A percentile compares a stretch with the other conserved stretches of the same genome.
phyloP scores from a whole-genome alignment of 2,797 vertebrate species.

The Sebastes itinus region DNA sequence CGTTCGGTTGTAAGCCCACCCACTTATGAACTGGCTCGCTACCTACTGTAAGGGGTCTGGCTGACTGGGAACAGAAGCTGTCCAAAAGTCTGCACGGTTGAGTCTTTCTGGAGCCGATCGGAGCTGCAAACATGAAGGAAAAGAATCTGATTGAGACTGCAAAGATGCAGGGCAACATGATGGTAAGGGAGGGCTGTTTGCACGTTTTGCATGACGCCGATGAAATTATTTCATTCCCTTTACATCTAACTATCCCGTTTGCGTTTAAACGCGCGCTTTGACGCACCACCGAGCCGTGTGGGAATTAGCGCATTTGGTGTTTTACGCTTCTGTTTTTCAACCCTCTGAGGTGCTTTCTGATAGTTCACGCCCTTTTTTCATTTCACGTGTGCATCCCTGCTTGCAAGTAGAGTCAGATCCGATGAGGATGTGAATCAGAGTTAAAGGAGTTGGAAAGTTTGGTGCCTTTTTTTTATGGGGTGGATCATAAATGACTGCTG shows the following conservation, averaged over 20 bases:
- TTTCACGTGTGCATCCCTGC: constrained; percentile 14
- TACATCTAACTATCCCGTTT: not conserved
- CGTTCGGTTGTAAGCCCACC: constrained; percentile 61
- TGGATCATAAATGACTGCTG: constrained; percentile 36
- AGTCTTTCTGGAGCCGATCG: not conserved
- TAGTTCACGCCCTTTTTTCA: constrained; percentile 45
- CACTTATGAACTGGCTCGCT: constrained; percentile 57
- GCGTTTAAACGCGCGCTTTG: constrained; percentile 6
- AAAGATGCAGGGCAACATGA: constrained; percentile 94
- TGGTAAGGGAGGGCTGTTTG: constrained; percentile 72
- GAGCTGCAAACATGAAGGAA: constrained; percentile 87
- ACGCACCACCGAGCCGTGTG: constrained; percentile 23
- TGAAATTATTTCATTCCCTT: not conserved
- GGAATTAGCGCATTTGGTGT: not conserved
- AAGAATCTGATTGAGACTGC: constrained; percentile 95
- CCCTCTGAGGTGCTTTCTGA: not conserved
- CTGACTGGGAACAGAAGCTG: constrained; percentile 39
- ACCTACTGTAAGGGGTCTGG: constrained; percentile 29
- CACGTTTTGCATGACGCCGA: constrained; percentile 13
- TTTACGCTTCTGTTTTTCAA: not conserved
- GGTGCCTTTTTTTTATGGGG: constrained; percentile 5
- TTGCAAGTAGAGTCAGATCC: not conserved
- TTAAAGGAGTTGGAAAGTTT: constrained; percentile 67
- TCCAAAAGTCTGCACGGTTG: constrained; percentile 39
- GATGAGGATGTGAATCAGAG: not conserved